Base-by-base conservation (phyloP, 37 sponge, comb jelly and placozoan species). In the Lycopodina hypogea region DNA sequence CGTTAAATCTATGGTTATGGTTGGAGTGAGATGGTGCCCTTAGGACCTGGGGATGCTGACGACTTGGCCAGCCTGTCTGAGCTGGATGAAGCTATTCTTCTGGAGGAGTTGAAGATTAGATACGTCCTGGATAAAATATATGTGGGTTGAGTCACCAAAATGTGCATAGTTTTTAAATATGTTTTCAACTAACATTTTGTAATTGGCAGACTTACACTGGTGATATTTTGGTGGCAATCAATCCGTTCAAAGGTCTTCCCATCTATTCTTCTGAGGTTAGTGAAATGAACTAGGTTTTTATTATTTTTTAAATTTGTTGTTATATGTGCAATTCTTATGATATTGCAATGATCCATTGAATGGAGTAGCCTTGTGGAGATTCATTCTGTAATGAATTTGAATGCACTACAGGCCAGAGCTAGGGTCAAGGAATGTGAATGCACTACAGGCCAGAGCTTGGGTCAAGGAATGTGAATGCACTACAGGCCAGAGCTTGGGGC, bases 221-320 rank as follows among this genome's bases (percentile, higher is more conserved):
- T 42, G 94, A 93, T 61, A 90, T 93, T 60, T 64, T 93, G 3
- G 87, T 90, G 9, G 87, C 94, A 40, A 59, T 93, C 9, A 93
- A 93, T 50, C 94, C 94, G 19, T 93, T 83, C 87, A 93, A 93
- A 41, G 28, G 40, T 52, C 89, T 91, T 23, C 34, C 53, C 18
- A 91, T 91, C 15, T 91, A 83, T 36, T 84, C 77, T 23, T 62
- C 68, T 32, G 69, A 83, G 76, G 92, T 91, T 17, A 74, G 81
- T 14, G 29, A 70, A 30, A 35, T 70, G n/a, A 67, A 67, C 38
- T 37, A 37, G 36, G 4, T n/a, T n/a, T 23, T 6, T 60, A 15
- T 60, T 23, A 60, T 60, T 29, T 4, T 12, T 23, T 28, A 12
- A 17, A 7, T 60, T 60, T 28, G 6, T 7, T 4, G 17, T 6